Conservation (phyloP, 2,797 vertebrate species). For the Acomys russatus region DNA sequence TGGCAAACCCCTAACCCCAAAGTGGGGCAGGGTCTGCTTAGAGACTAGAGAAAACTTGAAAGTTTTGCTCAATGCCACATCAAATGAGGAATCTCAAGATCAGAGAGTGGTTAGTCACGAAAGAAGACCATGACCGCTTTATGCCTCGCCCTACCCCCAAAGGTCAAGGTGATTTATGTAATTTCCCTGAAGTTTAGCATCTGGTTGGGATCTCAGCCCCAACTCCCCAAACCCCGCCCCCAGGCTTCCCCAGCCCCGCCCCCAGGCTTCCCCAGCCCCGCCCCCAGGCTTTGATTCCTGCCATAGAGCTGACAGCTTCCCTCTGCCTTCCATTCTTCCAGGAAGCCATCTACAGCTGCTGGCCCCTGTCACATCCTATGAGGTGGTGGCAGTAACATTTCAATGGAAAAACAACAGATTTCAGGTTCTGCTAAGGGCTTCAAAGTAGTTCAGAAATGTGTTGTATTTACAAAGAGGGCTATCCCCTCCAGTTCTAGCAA, state of each 20-base stretch:
- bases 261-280: no score
- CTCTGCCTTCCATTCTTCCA: constrained; percentile 36
- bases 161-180: constrained; percentile 58
- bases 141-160: background rate
- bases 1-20: constrained; percentile 51
- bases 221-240: background rate
- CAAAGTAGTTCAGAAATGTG: constrained; percentile 39
- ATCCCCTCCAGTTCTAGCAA: constrained; percentile 8
- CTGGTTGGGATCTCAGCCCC: constrained; percentile 61
- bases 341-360: constrained; percentile 70
- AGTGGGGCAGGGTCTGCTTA: constrained; percentile 5
- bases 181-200: constrained; percentile 74
- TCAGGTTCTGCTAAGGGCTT: constrained; percentile 26
- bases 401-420: constrained; percentile 54
- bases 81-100: constrained; percentile 44
- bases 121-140: background rate
- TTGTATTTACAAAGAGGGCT: constrained; percentile 50
- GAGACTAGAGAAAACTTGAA: constrained; percentile 48
- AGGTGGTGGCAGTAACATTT: constrained; percentile 65
- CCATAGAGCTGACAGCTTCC: constrained; percentile 63
- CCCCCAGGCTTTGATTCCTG: constrained; percentile 54
- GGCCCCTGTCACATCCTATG: constrained; percentile 71
- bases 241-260: no score
- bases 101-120: constrained; percentile 10
- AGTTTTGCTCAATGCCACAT: constrained; percentile 44